phyloP scores from a whole-genome alignment of 2,113 vertebrate species.

The Cebidichthys violaceus region DNA sequence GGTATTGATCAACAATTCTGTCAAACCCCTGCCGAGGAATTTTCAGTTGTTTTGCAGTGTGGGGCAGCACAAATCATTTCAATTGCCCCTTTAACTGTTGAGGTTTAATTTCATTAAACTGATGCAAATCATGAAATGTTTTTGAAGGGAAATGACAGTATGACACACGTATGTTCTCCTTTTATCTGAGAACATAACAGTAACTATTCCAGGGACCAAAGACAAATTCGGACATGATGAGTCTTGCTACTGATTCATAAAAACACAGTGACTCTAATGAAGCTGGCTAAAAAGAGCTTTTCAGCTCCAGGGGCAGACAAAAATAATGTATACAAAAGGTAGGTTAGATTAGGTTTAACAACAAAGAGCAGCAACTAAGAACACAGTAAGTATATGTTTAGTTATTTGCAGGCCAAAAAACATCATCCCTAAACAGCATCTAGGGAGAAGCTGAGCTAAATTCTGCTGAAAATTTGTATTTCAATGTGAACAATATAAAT shows the following conservation, averaged over 20 bases:
- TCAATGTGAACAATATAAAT: background rate
- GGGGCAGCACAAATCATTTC: conserved; percentile 51
- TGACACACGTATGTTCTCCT: conserved; percentile 19
- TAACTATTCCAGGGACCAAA: conserved; percentile 4
- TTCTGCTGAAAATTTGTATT: background rate
- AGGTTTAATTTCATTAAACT: conserved; percentile 54
- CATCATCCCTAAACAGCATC: background rate
- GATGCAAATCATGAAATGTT: conserved; percentile 33
- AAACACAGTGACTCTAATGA: conserved; percentile 8
- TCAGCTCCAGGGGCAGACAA: background rate
- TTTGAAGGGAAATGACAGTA: conserved; percentile 36
- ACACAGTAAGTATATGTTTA: background rate
- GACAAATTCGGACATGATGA: conserved; percentile 8
- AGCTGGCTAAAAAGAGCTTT: background rate
- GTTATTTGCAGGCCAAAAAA: background rate
- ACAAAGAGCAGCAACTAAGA: background rate
- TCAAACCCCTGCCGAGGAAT: conserved; percentile 51
- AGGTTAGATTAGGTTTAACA: conserved; percentile 5
- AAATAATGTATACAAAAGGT: background rate
- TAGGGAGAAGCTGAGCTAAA: background rate
- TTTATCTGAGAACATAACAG: conserved; percentile 18
- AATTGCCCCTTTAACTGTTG: conserved; percentile 39
- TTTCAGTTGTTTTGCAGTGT: conserved; percentile 22
- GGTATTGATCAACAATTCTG: conserved; percentile 57
- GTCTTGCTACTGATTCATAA: conserved; percentile 23